phyloP scores from a whole-genome alignment of 2,888 invertebrate genomes.

The Phaonia tiefii region DNA sequence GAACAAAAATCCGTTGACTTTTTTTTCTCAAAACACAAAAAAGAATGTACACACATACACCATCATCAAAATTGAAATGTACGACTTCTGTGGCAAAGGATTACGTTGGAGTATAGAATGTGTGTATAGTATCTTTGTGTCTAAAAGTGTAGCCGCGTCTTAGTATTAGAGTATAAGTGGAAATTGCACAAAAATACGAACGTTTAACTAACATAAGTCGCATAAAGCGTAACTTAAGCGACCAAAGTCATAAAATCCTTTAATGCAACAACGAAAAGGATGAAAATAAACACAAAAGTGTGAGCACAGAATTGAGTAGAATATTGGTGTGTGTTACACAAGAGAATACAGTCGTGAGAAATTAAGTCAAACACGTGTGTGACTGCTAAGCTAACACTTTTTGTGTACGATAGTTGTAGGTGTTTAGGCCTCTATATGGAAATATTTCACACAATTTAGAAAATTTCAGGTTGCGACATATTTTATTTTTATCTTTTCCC shows the following conservation, averaged over 20 bases:
- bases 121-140: not conserved
- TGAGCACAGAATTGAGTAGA: no score
- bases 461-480: no score
- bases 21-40: constrained; percentile 49
- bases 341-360: not conserved
- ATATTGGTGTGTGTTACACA: no score
- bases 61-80: not conserved
- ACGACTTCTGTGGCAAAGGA: not conserved
- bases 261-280: constrained; percentile 5
- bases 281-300: not conserved
- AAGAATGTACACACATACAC: constrained; percentile 44
- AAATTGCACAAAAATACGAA: constrained; percentile 29
- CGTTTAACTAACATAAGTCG: constrained; percentile 53
- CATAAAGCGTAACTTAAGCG: constrained; percentile 64
- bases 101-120: not conserved
- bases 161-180: constrained; percentile 12
- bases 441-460: no score
- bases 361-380: no score
- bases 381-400: no score
- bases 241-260: constrained; percentile 61
- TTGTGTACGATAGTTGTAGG: no score
- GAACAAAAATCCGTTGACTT: constrained; percentile 37
- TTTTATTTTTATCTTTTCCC: no score
- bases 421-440: no score
- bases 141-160: not conserved